Percentiles rank a stretch among this genome's conserved stretches.
Conservation (phyloP, 2,888 invertebrate genomes). For the Phalera bucephala region DNA sequence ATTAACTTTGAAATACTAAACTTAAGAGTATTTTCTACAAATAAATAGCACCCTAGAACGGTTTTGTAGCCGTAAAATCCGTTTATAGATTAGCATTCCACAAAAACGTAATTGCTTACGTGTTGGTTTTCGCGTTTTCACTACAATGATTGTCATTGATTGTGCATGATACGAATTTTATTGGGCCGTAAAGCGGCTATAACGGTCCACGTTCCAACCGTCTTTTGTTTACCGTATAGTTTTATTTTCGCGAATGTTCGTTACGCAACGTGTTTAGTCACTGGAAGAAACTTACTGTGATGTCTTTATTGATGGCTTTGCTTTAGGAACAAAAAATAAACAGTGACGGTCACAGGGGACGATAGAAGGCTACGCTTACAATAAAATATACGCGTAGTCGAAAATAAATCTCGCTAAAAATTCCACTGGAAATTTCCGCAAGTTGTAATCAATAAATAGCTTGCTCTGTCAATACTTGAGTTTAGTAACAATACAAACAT, state of each 20-base stretch:
- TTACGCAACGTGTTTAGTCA: conserved; percentile 27
- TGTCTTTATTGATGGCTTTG: conserved; percentile 22
- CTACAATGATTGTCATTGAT: conserved; percentile 50
- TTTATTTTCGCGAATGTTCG: conserved; percentile 35
- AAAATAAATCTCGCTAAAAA: background rate
- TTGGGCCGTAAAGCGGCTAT: conserved; percentile 42
- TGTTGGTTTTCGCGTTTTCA: conserved; percentile 35
- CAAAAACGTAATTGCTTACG: conserved; percentile 29
- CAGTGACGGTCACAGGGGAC: conserved; percentile 1
- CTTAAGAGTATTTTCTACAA: too few species aligned
- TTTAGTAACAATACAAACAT: too few species aligned
- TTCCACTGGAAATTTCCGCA: too few species aligned
- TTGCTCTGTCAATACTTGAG: too few species aligned
- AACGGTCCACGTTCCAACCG: conserved; percentile 38
- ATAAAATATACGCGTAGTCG: background rate
- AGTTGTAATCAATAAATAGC: too few species aligned
- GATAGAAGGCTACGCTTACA: background rate
- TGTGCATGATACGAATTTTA: conserved; percentile 45
- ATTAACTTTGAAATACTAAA: too few species aligned
- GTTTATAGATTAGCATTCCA: too few species aligned
- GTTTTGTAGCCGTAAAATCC: too few species aligned
- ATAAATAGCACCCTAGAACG: too few species aligned
- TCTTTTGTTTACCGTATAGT: conserved; percentile 38
- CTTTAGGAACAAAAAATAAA: conserved; percentile 18
- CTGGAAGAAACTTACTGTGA: conserved; percentile 16